Evolutionary conservation across 2,113 vertebrate species (phyloP), one percentile per base, ranked within the genome.

Genomic region (Toxostoma redivivum): DNA sequence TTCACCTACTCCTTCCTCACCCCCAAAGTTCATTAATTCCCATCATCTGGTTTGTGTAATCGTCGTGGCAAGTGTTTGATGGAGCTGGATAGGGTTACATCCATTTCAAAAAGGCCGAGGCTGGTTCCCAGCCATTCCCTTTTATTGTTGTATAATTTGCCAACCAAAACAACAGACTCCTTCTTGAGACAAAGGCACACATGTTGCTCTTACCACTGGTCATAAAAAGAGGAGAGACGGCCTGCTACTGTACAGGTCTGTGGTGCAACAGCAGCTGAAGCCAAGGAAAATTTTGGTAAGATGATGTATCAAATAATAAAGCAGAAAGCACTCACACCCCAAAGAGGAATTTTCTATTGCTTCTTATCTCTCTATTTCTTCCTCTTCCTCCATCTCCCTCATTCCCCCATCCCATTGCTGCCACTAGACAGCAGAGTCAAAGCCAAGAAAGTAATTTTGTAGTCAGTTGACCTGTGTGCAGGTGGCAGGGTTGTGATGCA

Each of bases 41-140:
- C 85, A n/a, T 96, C 95, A 93, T 96, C 94, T 96, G 97, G 92
- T 96, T 94, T 62, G 64, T 70, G 72, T 96, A 60, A 95, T 27
- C 8, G 11, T 81, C 4, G 33, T 54, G 47, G 91, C 8, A 11
- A 95, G 60, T 17, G 72, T 74, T 83, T n/a, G 78, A 31, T 2
- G 18, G 47, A 23, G 53, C 69, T 18, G 82, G 57, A n/a, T 88
- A 60, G 51, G 48, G 92, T 88, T 94, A 95, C 91, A 81, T 77
- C 86, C 87, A 2, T 94, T 97, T 94, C 95, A 94, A 64, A 92
- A 87, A 86, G 69, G 57, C 94, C 2, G 9, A 53, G 83, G 19
- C 71, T 85, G 74, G 56, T 93, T 90, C 87, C 69, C 86, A 94
- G 93, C 77, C 88, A 10, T 88, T 92, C 83, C 51, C 30, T 94